A percentile compares a stretch with the other conserved stretches of the same genome.
These are phyloP conservation scores for Dusona sp. DNA, from an alignment of 2,888 invertebrate species.

Conservation along the genomic window DNA sequence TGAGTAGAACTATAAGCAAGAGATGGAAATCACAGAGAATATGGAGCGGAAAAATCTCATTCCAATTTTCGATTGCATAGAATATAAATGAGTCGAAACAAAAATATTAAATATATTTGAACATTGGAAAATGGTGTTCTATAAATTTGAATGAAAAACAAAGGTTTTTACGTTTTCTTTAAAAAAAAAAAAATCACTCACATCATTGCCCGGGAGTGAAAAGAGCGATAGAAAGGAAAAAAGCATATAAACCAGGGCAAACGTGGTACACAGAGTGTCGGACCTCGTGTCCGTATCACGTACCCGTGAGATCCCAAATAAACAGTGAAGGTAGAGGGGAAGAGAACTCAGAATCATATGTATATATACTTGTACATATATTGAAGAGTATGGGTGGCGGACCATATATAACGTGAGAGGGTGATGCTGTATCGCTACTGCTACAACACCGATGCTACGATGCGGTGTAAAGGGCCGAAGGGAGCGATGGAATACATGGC, in stretches of 20 bases:
- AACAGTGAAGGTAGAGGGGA: conserved; percentile 69
- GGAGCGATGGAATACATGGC: conserved; percentile 77
- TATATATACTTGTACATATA: conserved; percentile 19
- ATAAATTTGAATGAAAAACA: neutral
- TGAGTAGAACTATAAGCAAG: neutral
- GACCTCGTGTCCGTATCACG: conserved; percentile 66
- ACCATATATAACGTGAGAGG: conserved; percentile 41
- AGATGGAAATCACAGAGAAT: neutral
- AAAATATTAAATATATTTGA: neutral
- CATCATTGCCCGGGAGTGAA: conserved; percentile 20
- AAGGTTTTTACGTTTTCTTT: neutral
- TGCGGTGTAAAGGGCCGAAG: conserved; percentile 42
- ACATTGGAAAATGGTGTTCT: neutral
- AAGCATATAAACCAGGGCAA: conserved; percentile 44
- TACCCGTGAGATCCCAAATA: conserved; percentile 73
- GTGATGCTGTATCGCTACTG: conserved; percentile 59
- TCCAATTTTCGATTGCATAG: neutral
- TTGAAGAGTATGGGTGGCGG: conserved; percentile 52
- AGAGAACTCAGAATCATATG: conserved; percentile 60
- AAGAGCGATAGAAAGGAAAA: conserved; percentile 36
- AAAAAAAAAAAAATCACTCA: conserved; percentile 12
- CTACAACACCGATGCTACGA: conserved; percentile 39
- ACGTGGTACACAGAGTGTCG: conserved; percentile 52
- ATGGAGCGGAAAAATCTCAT: neutral
- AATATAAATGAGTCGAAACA: neutral